Base-by-base conservation (phyloP, 2,888 invertebrate species). In the Rhagophthalmus giganteus region DNA sequence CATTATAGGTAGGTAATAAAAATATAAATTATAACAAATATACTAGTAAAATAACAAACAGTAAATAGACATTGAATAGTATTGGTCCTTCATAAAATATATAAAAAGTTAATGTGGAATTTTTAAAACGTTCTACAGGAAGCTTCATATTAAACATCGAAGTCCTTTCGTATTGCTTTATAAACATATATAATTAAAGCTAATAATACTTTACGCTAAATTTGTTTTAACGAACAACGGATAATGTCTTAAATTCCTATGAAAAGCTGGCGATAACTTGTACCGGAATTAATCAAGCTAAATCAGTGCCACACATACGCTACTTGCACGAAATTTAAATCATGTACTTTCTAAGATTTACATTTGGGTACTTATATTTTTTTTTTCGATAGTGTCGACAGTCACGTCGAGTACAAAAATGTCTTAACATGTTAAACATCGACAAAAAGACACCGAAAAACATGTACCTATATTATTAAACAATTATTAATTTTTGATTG, bases 1-100 rank as follows among this genome's bases (percentile, higher is more conserved):
- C 20, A 20, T 26, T 32, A 32, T 38, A 32, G 32, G n/a, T n/a
- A n/a, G n/a, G 32, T 46, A 50, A 54, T 54, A 48, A 44, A 51
- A 50, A 45, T 57, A 52, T 57, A 59, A 59, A 57, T 57, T 44
- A 59, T 55, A 59, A 57, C 57, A 59, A 53, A 42, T 52, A 49
- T 37, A 40, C 42, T 33, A 52, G 35, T 34, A 54, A 49, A 54
- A 50, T 51, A 50, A 50, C 50, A 57, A 46, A 47, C 45, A 44
- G 50, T 51, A 57, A 44, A 48, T 54, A 51, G 40, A 50, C 44
- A 50, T 47, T 46, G 41, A 45, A 34, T 51, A 47, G 35, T 37
- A 47, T 52, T 52, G 52, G 52, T 52, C 52, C 52, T 12, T 47
- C 37, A 51, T 45, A 51, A 51, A 51, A 46, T 51, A 51, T 45